Evolutionary conservation across 2,888 invertebrate species (phyloP).

Genomic region (Cheilosia vernalis): DNA sequence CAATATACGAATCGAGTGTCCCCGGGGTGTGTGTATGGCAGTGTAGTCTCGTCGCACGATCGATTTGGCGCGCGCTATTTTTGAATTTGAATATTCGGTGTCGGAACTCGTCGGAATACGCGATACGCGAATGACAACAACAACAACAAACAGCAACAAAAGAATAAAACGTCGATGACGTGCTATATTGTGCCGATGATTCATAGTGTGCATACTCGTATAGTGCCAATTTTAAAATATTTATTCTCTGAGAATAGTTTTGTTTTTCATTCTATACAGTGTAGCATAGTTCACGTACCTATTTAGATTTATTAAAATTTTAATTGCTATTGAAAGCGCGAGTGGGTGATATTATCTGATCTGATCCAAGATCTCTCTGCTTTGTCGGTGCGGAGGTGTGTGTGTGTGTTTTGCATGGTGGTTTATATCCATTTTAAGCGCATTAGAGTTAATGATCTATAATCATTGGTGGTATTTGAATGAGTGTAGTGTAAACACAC

Average conservation of each 20-base stretch:
- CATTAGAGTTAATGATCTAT: constrained; percentile 73
- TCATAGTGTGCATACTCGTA: constrained; percentile 51
- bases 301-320: constrained; percentile 68
- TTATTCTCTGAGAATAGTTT: constrained; percentile 44
- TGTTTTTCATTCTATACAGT: constrained; percentile 11
- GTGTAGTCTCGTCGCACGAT: constrained; percentile 57
- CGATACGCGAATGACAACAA: constrained; percentile 37
- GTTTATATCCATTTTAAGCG: constrained; percentile 39
- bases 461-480: constrained; percentile 72
- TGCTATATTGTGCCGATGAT: constrained; percentile 63
- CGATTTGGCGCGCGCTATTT: constrained; percentile 75
- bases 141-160: constrained; percentile 60
- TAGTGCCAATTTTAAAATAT: constrained; percentile 54
- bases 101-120: constrained; percentile 38
- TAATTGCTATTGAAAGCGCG: constrained; percentile 59
- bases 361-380: constrained; percentile 10
- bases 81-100: constrained; percentile 73
- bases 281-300: constrained; percentile 22
- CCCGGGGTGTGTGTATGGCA: constrained; percentile 45
- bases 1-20: constrained; percentile 47
- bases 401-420: constrained; percentile 1
- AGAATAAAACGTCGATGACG: constrained; percentile 72
- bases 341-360: constrained; percentile 66
- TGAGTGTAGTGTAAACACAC: constrained; percentile 73
- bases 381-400: constrained; percentile 5